phyloP scores from a whole-genome alignment of 2,113 vertebrate species.

The Chaetodon auriga region DNA sequence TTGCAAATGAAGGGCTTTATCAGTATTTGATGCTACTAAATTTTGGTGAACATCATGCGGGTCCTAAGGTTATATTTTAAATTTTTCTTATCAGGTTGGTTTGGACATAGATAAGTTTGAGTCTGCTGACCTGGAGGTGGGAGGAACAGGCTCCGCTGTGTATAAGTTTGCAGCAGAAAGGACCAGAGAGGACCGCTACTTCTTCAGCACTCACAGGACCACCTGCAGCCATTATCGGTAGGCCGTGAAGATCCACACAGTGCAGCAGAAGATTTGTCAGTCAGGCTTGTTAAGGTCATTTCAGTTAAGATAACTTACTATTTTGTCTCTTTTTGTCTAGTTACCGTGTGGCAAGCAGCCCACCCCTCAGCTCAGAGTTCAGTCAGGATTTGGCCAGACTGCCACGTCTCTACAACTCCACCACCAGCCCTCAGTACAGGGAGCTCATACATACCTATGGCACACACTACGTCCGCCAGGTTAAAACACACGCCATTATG shows the following conservation, averaged over 20 bases:
- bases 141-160: conserved; percentile 14
- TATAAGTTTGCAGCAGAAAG: conserved; percentile 14
- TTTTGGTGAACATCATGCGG: background rate
- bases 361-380: conserved; percentile 58
- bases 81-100: conserved; percentile 1
- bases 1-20: background rate
- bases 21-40: background rate
- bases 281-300: background rate
- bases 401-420: conserved; percentile 27
- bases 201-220: conserved; percentile 41
- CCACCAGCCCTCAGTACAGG: conserved; percentile 30
- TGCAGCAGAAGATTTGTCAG: background rate
- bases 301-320: background rate
- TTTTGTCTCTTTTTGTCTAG: conserved; percentile 34
- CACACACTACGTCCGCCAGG: conserved; percentile 75
- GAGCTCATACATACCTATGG: conserved; percentile 66
- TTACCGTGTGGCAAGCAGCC: conserved; percentile 23
- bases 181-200: conserved; percentile 25
- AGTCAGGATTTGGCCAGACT: conserved; percentile 28
- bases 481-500: conserved; percentile 5
- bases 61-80: background rate
- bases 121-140: background rate
- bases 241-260: background rate
- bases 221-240: conserved; percentile 56
- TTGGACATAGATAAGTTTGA: background rate